Evolutionary conservation across 2,113 vertebrate genomes (phyloP).

Genomic region (Oenanthe oenanthe): DNA sequence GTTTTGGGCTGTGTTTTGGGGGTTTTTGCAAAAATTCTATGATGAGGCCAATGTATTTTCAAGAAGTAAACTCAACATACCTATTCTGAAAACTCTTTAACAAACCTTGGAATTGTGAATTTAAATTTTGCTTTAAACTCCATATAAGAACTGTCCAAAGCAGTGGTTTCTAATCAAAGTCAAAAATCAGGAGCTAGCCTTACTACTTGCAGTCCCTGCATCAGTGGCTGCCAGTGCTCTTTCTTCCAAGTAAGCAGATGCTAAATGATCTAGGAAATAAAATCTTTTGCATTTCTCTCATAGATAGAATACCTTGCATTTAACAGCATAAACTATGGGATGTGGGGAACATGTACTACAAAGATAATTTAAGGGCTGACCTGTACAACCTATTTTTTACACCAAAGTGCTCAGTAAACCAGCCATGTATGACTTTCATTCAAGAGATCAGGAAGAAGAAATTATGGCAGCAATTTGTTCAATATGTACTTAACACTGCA

Average conservation of each 20-base stretch:
- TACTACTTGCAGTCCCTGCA: background rate
- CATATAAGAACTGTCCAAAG: background rate
- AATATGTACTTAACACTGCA: background rate
- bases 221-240: background rate
- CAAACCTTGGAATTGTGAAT: background rate
- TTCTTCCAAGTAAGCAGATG: background rate
- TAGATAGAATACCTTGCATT: background rate
- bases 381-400: background rate
- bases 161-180: background rate
- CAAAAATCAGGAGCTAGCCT: background rate
- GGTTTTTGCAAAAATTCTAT: background rate
- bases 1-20: background rate
- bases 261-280: background rate
- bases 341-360: rapidly evolving
- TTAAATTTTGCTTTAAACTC: background rate
- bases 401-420: background rate
- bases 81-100: background rate
- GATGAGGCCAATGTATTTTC: background rate
- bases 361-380: background rate
- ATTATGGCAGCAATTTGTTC: background rate
- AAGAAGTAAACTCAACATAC: background rate
- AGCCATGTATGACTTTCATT: background rate
- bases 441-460: background rate
- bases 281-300: background rate
- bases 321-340: background rate